Percentiles rank a stretch among this genome's conserved stretches.
Conservation (phyloP, 1,140 invertebrate species). For the Microplitis mediator region DNA sequence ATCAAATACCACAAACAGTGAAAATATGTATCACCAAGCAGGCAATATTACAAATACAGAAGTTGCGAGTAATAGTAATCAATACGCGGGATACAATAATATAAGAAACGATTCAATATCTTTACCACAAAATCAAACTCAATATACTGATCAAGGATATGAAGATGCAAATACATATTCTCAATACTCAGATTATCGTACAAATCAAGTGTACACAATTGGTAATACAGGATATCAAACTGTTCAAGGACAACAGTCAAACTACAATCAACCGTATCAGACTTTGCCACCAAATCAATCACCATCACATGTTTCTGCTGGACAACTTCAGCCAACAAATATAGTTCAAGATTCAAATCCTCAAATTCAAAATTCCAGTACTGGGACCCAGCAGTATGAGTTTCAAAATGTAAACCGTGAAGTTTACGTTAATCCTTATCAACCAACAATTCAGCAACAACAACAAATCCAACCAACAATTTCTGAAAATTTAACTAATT, state of each 20-base stretch:
- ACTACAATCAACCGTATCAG: background rate
- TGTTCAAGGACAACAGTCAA: constrained; percentile 1
- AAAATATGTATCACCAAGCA: constrained; percentile 37
- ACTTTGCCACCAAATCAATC: constrained; percentile 5
- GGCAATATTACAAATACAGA: constrained; percentile 24
- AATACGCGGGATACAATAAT: constrained; percentile 25
- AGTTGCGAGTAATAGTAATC: constrained; percentile 27
- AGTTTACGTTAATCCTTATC: background rate
- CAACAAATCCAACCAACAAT: background rate
- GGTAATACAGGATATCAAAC: background rate
- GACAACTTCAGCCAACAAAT: background rate
- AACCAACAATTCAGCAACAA: background rate
- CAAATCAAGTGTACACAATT: constrained; percentile 9
- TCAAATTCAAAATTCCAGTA: background rate
- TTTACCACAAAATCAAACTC: background rate
- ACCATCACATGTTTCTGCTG: background rate
- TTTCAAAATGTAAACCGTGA: background rate
- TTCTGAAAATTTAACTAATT: background rate
- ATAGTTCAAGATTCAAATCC: background rate
- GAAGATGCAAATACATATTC: constrained; percentile 8
- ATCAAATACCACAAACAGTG: constrained; percentile 33
- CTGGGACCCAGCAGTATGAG: background rate
- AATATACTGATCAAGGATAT: constrained; percentile 8
- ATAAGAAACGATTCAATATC: background rate
- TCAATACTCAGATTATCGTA: constrained; percentile 3